Conservation (phyloP, 2,888 invertebrate species). For the Eristalis tenax region DNA sequence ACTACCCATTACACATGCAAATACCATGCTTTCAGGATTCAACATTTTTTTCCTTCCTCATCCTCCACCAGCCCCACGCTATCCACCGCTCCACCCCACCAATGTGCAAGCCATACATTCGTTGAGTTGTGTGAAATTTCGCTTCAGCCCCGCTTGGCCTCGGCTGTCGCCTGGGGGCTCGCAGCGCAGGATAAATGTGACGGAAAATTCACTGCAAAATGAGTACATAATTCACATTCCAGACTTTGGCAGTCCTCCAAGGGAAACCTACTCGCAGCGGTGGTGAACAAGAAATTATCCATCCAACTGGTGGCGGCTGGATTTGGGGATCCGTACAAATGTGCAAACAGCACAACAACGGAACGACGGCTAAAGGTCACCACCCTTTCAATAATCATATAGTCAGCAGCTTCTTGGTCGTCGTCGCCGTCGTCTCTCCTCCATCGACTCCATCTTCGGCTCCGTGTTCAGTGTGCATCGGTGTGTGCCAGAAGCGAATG, state of each 20-base stretch:
- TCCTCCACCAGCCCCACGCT: not conserved
- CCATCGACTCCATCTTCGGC: not conserved
- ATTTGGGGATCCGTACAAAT: conserved; percentile 36
- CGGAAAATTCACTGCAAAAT: conserved; percentile 71
- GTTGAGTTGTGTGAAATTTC: not conserved
- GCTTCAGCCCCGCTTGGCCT: not conserved
- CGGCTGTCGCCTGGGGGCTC: not conserved
- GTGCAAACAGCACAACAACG: conserved; percentile 65
- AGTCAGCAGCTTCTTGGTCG: conserved; percentile 57
- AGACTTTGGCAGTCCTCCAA: conserved; percentile 69
- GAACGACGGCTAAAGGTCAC: conserved; percentile 65
- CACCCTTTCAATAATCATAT: conserved; percentile 70
- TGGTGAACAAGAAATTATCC: conserved; percentile 62
- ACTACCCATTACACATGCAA: conserved; percentile 53
- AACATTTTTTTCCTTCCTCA: conserved; percentile 3
- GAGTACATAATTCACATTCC: conserved; percentile 72
- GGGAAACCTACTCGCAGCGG: conserved; percentile 50
- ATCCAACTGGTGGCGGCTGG: not conserved
- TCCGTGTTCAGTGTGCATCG: not conserved
- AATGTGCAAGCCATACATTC: not conserved
- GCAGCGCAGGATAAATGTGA: conserved; percentile 63
- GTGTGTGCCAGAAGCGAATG: conserved; percentile 59
- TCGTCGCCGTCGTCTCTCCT: not conserved
- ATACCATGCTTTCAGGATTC: conserved; percentile 32
- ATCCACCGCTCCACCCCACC: no score